phyloP scores from a whole-genome alignment of 2,888 invertebrate genomes.

The Rutpela maculata region DNA sequence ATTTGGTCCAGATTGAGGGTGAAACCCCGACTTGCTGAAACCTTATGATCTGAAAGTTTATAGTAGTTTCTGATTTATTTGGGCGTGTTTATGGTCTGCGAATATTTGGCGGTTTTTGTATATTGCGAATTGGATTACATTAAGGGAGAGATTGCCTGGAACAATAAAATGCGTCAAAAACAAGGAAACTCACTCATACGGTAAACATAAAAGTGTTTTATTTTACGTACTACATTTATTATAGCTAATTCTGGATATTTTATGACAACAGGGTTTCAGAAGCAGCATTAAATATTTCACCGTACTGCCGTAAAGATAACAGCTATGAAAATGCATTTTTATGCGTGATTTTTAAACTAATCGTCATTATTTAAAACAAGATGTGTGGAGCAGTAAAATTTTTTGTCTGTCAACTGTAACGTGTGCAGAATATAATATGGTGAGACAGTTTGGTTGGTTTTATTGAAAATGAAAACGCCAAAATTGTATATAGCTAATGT shows the following conservation, averaged over 20 bases:
- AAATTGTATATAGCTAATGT: too few species aligned
- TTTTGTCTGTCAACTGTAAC: too few species aligned
- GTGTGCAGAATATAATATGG: too few species aligned
- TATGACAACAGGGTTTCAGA: not conserved
- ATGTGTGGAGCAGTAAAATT: too few species aligned
- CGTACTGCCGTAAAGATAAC: not conserved
- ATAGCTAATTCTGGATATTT: constrained; percentile 12
- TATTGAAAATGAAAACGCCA: too few species aligned
- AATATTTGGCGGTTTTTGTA: constrained; percentile 57
- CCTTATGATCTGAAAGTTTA: constrained; percentile 60
- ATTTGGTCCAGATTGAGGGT: constrained; percentile 42
- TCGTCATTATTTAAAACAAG: too few species aligned
- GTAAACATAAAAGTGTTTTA: constrained; percentile 30
- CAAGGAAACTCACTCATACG: constrained; percentile 38
- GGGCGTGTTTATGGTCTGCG: constrained; percentile 59
- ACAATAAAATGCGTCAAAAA: constrained; percentile 40
- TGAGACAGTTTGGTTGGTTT: too few species aligned
- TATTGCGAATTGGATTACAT: constrained; percentile 50
- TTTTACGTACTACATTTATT: constrained; percentile 16
- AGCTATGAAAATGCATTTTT: not conserved
- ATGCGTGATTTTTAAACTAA: not conserved
- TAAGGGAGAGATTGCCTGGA: constrained; percentile 38
- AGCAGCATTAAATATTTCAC: constrained; percentile 2
- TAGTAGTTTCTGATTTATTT: constrained; percentile 59
- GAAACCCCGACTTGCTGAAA: constrained; percentile 46